These are phyloP conservation scores for Torymus tubicola DNA, from an alignment of 2,888 invertebrate species.

Conservation along the genomic window DNA sequence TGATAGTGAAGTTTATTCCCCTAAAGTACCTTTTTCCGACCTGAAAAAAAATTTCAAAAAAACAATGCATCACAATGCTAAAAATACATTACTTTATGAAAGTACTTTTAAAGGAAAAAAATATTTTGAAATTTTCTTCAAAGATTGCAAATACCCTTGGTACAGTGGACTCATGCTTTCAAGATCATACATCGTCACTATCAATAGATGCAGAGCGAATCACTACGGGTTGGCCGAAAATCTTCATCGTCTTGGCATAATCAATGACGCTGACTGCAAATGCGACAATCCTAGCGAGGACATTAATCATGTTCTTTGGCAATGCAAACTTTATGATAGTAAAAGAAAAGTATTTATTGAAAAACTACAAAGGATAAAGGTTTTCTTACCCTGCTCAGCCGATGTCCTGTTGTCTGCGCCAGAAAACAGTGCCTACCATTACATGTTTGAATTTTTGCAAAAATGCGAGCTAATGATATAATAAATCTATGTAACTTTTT, in stretches of 20 bases:
- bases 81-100: background rate
- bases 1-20: background rate
- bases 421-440: background rate
- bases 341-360: slow-evolving; percentile 17
- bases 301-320: slow-evolving; percentile 32
- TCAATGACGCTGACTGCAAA: slow-evolving; percentile 12
- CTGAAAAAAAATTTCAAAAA: slow-evolving; percentile 7
- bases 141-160: too few relatives aligned
- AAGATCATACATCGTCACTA: too few relatives aligned
- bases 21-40: background rate
- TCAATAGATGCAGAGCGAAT: background rate
- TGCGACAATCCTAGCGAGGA: slow-evolving; percentile 3
- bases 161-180: too few relatives aligned
- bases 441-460: background rate
- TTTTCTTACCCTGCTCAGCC: too few relatives aligned
- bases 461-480: background rate
- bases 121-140: too few relatives aligned
- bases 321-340: slow-evolving; percentile 15
- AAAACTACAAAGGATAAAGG: too few relatives aligned
- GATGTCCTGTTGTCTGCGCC: too few relatives aligned
- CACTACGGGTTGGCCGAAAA: background rate
- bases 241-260: slow-evolving; percentile 7
- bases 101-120: too few relatives aligned
- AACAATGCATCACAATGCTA: slow-evolving; percentile 4
- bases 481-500: background rate